Percentiles rank a stretch among this genome's conserved stretches.
Conservation (phyloP, 1,140 invertebrate species). For the Drosophila kepulauana region DNA sequence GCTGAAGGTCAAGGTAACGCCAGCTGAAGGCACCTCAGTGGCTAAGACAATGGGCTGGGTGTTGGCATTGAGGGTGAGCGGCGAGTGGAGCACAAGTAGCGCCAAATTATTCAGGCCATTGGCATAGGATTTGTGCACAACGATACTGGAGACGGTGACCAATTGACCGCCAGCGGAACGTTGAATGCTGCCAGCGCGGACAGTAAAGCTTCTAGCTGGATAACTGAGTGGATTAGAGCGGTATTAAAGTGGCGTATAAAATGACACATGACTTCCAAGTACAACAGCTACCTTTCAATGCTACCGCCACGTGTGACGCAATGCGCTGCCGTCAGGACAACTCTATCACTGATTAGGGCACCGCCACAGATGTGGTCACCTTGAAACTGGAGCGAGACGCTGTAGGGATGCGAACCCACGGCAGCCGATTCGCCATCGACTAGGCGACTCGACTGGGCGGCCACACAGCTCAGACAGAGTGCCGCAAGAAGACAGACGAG, state of each 20-base stretch:
- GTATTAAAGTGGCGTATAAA: too few species aligned
- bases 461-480: background rate
- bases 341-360: slow-evolving; percentile 38
- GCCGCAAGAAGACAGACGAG: slow-evolving; percentile 8
- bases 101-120: slow-evolving; percentile 68
- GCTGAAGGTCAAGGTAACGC: slow-evolving; percentile 44
- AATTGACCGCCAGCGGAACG: slow-evolving; percentile 67
- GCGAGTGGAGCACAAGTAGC: slow-evolving; percentile 58
- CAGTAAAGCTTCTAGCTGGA: slow-evolving; percentile 51
- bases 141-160: slow-evolving; percentile 47
- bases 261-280: too few species aligned
- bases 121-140: slow-evolving; percentile 58
- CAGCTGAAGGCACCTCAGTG: slow-evolving; percentile 46
- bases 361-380: slow-evolving; percentile 65
- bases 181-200: slow-evolving; percentile 75
- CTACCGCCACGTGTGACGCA: slow-evolving; percentile 62
- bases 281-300: slow-evolving; percentile 61
- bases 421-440: slow-evolving; percentile 38
- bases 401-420: slow-evolving; percentile 70
- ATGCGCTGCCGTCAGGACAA: slow-evolving; percentile 66
- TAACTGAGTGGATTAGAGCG: slow-evolving; percentile 46
- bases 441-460: slow-evolving; percentile 25
- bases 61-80: slow-evolving; percentile 57
- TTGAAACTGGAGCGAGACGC: slow-evolving; percentile 63
- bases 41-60: slow-evolving; percentile 64